Evolutionary conservation across 1,140 invertebrate species (phyloP).

Genomic region (Anthonomus grandis): DNA sequence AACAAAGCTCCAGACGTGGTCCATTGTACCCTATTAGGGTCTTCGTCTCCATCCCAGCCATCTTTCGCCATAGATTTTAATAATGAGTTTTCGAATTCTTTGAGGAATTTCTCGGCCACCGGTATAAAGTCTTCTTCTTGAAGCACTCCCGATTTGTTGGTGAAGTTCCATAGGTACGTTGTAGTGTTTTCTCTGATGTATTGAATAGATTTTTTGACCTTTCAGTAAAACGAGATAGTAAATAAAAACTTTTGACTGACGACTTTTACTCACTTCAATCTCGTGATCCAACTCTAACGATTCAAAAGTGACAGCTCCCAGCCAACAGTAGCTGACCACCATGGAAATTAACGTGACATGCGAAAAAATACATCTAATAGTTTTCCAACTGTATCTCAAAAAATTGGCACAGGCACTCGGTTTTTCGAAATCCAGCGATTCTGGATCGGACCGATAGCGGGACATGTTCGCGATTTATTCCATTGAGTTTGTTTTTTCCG

Average conservation of each 20-base stretch:
- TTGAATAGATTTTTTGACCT: slow-evolving; percentile 78
- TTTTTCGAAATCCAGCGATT: slow-evolving; percentile 37
- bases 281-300: slow-evolving; percentile 75
- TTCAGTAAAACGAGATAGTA: slow-evolving; percentile 11
- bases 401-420: slow-evolving; percentile 40
- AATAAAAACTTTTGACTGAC: neutral
- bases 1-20: slow-evolving; percentile 88
- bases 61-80: slow-evolving; percentile 80
- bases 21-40: slow-evolving; percentile 74
- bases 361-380: slow-evolving; percentile 81
- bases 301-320: slow-evolving; percentile 83
- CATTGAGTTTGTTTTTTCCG: neutral
- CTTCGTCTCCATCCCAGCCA: slow-evolving; percentile 90
- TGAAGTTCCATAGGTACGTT: slow-evolving; percentile 75
- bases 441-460: slow-evolving; percentile 39
- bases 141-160: slow-evolving; percentile 60
- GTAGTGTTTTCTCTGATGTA: slow-evolving; percentile 71
- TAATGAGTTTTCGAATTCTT: slow-evolving; percentile 78
- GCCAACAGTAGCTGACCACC: slow-evolving; percentile 84
- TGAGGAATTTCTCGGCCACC: slow-evolving; percentile 57
- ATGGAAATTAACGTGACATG: slow-evolving; percentile 83
- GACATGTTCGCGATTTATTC: too few relatives aligned
- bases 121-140: slow-evolving; percentile 70
- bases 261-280: slow-evolving; percentile 56
- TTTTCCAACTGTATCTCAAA: slow-evolving; percentile 62